A percentile compares a stretch with the other conserved stretches of the same genome.
Evolutionary conservation across 2,888 invertebrate species (phyloP).

Genomic region (Pedicia rivosa): DNA sequence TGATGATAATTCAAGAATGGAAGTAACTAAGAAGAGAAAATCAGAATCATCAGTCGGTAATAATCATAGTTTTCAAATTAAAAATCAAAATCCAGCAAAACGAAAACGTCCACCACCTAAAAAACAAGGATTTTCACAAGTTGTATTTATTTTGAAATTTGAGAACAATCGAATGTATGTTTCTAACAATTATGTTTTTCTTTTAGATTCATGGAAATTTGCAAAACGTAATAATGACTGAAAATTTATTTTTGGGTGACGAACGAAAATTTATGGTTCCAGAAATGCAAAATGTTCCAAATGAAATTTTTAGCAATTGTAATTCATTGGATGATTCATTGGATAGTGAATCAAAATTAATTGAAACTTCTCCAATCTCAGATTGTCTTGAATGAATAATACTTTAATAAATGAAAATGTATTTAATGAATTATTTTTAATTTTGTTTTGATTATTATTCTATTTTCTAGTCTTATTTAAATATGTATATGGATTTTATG

Average conservation of each 20-base stretch:
- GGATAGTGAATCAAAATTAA: conserved; percentile 60
- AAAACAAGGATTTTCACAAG: background rate
- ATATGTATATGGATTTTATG: too few species aligned
- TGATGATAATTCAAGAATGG: conserved; percentile 41
- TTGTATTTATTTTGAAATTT: background rate
- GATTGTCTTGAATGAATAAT: too few species aligned
- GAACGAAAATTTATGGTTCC: too few species aligned
- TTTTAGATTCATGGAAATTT: conserved; percentile 3
- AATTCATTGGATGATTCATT: conserved; percentile 58
- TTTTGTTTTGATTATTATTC: too few species aligned
- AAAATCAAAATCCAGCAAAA: conserved; percentile 23
- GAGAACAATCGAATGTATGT: background rate
- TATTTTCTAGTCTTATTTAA: too few species aligned
- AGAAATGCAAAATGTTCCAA: conserved; percentile 76
- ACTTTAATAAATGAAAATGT: too few species aligned
- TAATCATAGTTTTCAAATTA: conserved; percentile 1
- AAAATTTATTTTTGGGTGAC: too few species aligned
- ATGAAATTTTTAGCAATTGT: conserved; percentile 90
- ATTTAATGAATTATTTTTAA: too few species aligned
- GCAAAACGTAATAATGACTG: conserved; percentile 45
- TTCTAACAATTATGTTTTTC: background rate
- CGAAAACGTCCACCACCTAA: conserved; percentile 29
- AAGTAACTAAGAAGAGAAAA: conserved; percentile 19
- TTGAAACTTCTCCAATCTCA: conserved; percentile 74
- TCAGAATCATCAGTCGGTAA: conserved; percentile 3